Conservation (phyloP, 2,113 vertebrate species). For the Sapayoa aenigma region DNA sequence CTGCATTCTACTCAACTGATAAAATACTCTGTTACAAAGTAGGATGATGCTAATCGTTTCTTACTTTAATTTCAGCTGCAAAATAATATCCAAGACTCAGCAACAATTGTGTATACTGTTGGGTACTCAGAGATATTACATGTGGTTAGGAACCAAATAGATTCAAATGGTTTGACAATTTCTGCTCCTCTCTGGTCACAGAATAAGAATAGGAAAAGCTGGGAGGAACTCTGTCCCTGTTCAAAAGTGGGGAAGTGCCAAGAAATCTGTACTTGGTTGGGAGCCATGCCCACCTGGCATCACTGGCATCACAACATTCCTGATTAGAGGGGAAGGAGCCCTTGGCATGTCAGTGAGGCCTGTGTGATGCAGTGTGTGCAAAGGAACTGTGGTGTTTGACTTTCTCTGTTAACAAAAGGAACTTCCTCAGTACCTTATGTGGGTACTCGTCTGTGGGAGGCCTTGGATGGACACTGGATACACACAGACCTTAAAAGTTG, state of each 20-base stretch:
- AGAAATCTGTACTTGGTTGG: background rate
- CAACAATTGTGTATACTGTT: background rate
- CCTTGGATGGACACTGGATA: background rate
- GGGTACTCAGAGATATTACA: background rate
- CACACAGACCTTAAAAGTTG: background rate
- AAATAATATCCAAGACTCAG: constrained; percentile 3
- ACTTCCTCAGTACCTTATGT: background rate
- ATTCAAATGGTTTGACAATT: background rate
- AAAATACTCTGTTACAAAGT: constrained; percentile 39
- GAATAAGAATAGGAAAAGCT: background rate
- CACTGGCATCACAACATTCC: background rate
- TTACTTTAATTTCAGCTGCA: constrained; percentile 36
- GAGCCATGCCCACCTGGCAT: background rate
- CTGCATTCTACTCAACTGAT: constrained; percentile 17
- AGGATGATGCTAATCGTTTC: constrained; percentile 40
- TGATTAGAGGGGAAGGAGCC: background rate
- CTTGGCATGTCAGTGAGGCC: background rate
- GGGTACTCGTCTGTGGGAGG: background rate
- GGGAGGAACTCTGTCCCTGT: background rate
- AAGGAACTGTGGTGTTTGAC: background rate
- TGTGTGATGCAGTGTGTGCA: background rate
- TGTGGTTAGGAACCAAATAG: background rate
- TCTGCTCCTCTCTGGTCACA: background rate
- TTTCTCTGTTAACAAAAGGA: background rate
- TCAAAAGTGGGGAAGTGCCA: background rate